Base-by-base conservation (phyloP, 2,888 invertebrate genomes). In the Oscheius myriophilus region DNA sequence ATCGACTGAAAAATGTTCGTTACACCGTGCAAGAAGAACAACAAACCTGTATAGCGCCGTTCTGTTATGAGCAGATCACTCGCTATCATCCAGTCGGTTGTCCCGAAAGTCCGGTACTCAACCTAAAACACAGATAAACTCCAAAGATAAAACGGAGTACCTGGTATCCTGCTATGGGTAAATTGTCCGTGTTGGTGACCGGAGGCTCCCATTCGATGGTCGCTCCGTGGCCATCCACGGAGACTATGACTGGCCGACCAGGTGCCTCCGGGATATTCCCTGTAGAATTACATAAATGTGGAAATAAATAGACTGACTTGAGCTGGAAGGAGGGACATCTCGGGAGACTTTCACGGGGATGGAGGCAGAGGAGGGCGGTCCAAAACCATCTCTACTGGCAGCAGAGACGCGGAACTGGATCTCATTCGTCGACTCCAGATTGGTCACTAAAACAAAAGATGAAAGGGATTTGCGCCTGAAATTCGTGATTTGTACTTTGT, bases 371-470 rank as follows among this genome's bases (percentile, higher is more conserved):
- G 86, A 86, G 9, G 85, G 76, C 7, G 79, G 70, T 23, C 86
- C 86, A 74, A 86, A 86, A 26, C 85, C 86, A 63, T 78, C 77
- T 51, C 80, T 61, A 57, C 86, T 82, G 58, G 83, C 85, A 7
- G 86, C 86, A 26, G 83, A 77, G 26, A 87, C 85, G 11, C 86
- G 84, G 68, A 86, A 87, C 59, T 85, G 84, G 43, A 84, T 71
- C 52, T 76, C 76, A 49, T 69, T 54, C 18, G 46, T 65, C n/a
- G 73, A 71, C 16, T 75, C 75, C 54, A 78, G 61, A 59, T 76
- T 78, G 14, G 78, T 78, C 16, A 78, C 78, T 78, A 68, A 59
- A 78, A 69, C 14, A 45, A 16, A n/a, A 53, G 25, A 18, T 26
- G 16, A 45, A n/a, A 23, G 12, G 7, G 11, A 49, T 18, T 14